phyloP scores from a whole-genome alignment of 2,797 vertebrate genomes.

The Spheniscus humboldti region DNA sequence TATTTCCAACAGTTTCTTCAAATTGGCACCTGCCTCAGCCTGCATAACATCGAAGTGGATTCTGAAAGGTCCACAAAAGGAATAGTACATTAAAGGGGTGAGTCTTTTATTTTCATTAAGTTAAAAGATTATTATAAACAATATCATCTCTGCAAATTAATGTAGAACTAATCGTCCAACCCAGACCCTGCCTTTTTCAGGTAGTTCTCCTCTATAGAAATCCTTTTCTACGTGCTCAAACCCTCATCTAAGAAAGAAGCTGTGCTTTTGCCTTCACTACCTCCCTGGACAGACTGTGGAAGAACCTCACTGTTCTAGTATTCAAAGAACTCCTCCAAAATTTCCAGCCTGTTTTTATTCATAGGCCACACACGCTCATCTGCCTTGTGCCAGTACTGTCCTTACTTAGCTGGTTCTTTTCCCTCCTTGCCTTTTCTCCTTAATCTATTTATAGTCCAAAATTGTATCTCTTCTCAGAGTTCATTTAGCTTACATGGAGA shows the following conservation, averaged over 20 bases:
- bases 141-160: not conserved
- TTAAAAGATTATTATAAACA: not conserved
- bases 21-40: constrained; percentile 76
- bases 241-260: not conserved
- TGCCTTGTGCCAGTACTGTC: not conserved
- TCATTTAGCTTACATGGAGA: not conserved
- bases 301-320: not conserved
- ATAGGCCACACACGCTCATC: not conserved
- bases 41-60: constrained; percentile 79
- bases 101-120: not conserved
- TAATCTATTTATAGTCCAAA: not conserved
- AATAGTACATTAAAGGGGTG: not conserved
- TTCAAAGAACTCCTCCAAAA: not conserved
- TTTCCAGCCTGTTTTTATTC: not conserved
- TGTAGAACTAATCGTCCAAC: not conserved
- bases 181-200: not conserved
- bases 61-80: constrained; percentile 68
- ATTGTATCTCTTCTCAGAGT: not conserved
- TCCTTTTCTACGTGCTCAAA: not conserved
- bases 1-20: constrained; percentile 80
- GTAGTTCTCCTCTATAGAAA: not conserved
- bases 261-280: not conserved
- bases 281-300: not conserved
- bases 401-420: not conserved
- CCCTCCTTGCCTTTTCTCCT: not conserved